Base-by-base conservation (phyloP, 2,888 invertebrate species). In the Helobdella robusta region DNA sequence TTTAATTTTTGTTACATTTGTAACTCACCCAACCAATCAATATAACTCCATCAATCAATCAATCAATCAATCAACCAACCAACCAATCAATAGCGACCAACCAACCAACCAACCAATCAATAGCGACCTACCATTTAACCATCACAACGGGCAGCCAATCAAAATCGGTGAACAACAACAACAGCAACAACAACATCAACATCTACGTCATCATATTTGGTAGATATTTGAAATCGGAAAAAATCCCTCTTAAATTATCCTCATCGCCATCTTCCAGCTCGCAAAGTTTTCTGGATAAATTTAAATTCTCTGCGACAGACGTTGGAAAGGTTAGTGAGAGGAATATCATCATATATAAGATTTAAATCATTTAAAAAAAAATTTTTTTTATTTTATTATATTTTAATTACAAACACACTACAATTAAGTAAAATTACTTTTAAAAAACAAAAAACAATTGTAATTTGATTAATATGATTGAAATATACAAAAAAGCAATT, bases 231-330 rank as follows among this genome's bases (percentile, higher is more conserved):
- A 62, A 44, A 18, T 50, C 62, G 18, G 46, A 44, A 1, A 23
- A 46, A 30, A 50, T 62, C 18, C 23, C 46, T 23, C 11, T 62
- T 1, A 46, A 48, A 8, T 23, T 62, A 50, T 32, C 48, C 28
- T 48, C 50, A 1, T 40, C 30, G 34, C 32, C 30, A 32, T 48
- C 50, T 2, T 30, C 30, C 15, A 23, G 15, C 6, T 46, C 34
- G 1, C 32, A 48, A 15, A 28, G 30, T 2, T 62, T 30, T 20
- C n/a, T 32, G 15, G 62, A 62, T 25, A 46, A 46, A 46, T 32
- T 62, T 35, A 62, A 32, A 50, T 48, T 50, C 15, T 1, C 2
- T 20, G 62, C 50, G 8, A 62, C 62, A 32, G 62, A 62, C 20
- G 62, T 62, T 15, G 48, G 30, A 48, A 30, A 44, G 50, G 62